Percentiles rank a stretch among this genome's conserved stretches.
Evolutionary conservation across 2,113 vertebrate species (phyloP).

Genomic region (Chrysochloris asiatica): DNA sequence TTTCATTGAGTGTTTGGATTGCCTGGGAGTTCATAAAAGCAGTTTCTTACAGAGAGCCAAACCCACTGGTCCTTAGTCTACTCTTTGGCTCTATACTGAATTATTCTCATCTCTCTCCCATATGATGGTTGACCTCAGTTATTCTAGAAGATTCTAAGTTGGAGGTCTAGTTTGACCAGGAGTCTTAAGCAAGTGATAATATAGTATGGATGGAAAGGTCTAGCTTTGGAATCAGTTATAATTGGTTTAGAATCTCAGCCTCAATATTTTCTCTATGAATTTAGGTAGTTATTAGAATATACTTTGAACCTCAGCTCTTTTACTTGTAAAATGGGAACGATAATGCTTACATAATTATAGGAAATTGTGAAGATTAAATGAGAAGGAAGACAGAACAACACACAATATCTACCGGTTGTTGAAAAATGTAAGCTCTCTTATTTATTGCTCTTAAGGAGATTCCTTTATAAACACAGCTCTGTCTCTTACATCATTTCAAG

Average conservation of each 20-base stretch:
- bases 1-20: not conserved
- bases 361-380: not conserved
- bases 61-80: not conserved
- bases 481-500: slow-evolving; percentile 1
- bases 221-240: not conserved
- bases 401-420: not conserved
- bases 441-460: not conserved
- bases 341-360: not conserved
- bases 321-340: slow-evolving; percentile 3
- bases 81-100: not conserved
- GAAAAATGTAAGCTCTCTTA: not conserved
- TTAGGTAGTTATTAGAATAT: not conserved
- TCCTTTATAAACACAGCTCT: not conserved
- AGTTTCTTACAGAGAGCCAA: not conserved
- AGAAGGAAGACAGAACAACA: not conserved
- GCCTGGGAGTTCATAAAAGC: not conserved
- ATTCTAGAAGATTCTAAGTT: slow-evolving; percentile 6
- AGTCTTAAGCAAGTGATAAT: not conserved
- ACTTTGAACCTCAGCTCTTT: not conserved
- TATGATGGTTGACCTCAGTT: not conserved
- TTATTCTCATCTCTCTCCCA: not conserved
- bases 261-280: not conserved
- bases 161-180: not conserved
- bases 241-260: slow-evolving; percentile 1
- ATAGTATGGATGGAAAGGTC: not conserved